Evolutionary conservation across 2,797 vertebrate species (phyloP), one percentile per base, ranked within the genome.

Genomic region (Erethizon dorsatum): DNA sequence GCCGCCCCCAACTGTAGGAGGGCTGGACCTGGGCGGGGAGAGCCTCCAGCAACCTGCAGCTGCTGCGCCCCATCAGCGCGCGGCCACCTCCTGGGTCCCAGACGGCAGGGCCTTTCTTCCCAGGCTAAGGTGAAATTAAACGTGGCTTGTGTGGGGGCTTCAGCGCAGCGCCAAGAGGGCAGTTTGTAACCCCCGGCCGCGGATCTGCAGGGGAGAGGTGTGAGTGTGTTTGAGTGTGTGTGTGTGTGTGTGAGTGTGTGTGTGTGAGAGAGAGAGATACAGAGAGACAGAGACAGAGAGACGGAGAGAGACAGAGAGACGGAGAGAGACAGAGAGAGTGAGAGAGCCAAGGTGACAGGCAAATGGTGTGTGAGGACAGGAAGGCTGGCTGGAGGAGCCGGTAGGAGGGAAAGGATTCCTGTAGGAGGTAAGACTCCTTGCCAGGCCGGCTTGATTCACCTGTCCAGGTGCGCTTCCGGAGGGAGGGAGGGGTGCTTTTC

Each of bases 81-180:
- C 50, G 31, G 59, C 11, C 11, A 3, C 4, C 57, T 52, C 28
- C 1, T 0, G 84, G 52, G 31, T 17, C 28, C 37, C 54, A 9
- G 6, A 5, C n/a, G 63, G 8, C 4, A 20, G 0, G 33, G 7
- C 37, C 15, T 79, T n/a, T 9, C 3, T 10, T 18, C 24, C 3
- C 0, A 0, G 33, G 18, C 71, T 24, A 5, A 2, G 7, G 31
- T 54, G 20, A 52, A 45, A 12, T 17, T 67, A 3, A 37, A 37
- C 2, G 0, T 4, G 24, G 4, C 26, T 17, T 18, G 57, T 12
- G 5, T 14, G 28, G 14, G 14, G 41, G 47, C 2, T 52, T 15
- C 20, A 14, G 37, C 4, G 41, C 71, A 18, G 50, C 6, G 2
- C 52, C 28, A 50, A 56, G 6, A 2, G 41, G 13, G 26, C 54